A percentile compares a stretch with the other conserved stretches of the same genome.
These are phyloP conservation scores for Drosophila kokeensis DNA, from an alignment of 2,888 invertebrate genomes.

Conservation along the genomic window DNA sequence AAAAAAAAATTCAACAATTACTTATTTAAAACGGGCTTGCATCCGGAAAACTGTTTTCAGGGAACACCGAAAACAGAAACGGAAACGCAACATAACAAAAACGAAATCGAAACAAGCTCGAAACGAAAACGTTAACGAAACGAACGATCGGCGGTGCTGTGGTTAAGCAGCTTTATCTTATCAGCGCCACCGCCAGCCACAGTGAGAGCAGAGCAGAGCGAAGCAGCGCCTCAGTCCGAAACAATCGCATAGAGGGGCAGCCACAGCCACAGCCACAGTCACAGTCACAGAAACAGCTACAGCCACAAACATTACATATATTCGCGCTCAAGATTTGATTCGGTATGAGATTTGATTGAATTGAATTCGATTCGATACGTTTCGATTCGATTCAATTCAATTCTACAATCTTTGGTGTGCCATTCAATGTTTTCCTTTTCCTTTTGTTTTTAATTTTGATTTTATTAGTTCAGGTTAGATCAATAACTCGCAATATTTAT, in stretches of 20 bases:
- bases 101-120: constrained; percentile 15
- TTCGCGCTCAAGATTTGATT: constrained; percentile 20
- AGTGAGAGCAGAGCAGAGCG: background rate
- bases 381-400: constrained; percentile 1
- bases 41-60: constrained; percentile 25
- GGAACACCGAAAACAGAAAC: constrained; percentile 1
- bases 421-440: constrained; percentile 5
- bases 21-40: constrained; percentile 14
- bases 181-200: constrained; percentile 19
- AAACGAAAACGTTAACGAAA: constrained; percentile 15
- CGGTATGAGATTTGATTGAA: constrained; percentile 10
- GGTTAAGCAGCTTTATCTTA: constrained; percentile 52
- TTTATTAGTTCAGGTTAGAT: constrained; percentile 2
- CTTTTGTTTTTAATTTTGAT: constrained; percentile 8
- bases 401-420: constrained; percentile 34
- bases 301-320: background rate
- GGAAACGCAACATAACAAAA: constrained; percentile 15
- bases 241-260: constrained; percentile 10
- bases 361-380: constrained; percentile 1
- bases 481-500: background rate
- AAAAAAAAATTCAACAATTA: background rate
- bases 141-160: constrained; percentile 30
- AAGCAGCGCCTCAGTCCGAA: background rate
- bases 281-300: constrained; percentile 6
- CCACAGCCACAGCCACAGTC: constrained; percentile 11